Conservation (phyloP, 37 sponge, comb jelly and placozoan species). For the Hexactinellida sp. region DNA sequence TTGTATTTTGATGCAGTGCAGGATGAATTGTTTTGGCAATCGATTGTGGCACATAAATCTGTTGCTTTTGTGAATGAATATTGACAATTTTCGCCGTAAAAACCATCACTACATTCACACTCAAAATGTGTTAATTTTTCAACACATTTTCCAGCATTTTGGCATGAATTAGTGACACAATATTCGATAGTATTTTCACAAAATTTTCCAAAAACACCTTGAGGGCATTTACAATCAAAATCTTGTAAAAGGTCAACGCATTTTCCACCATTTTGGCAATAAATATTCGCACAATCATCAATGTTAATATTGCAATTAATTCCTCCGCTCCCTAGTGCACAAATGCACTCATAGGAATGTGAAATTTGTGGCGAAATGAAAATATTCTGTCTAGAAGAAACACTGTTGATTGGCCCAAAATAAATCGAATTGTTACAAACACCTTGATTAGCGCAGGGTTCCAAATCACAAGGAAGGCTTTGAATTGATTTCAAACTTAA, state of each 20-base stretch:
- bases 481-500: conserved; percentile 19
- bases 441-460: conserved; percentile 35
- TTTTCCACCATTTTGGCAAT: conserved; percentile 32
- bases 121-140: neutral
- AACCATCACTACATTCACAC: conserved; percentile 39
- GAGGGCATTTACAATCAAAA: conserved; percentile 36
- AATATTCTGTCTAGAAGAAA: conserved; percentile 14
- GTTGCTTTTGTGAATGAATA: conserved; percentile 28
- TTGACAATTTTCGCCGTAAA: conserved; percentile 49
- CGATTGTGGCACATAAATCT: conserved; percentile 20
- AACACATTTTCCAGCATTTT: conserved; percentile 32
- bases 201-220: conserved; percentile 33
- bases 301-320: conserved; percentile 33
- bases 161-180: conserved; percentile 36
- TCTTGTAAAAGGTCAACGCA: conserved; percentile 36
- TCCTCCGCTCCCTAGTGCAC: conserved; percentile 40
- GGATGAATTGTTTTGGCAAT: conserved; percentile 33
- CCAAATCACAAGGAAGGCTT: conserved; percentile 31
- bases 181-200: conserved; percentile 32
- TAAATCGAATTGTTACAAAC: conserved; percentile 17
- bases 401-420: neutral
- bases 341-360: conserved; percentile 34
- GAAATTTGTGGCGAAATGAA: conserved; percentile 26
- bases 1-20: conserved; percentile 33
- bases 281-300: conserved; percentile 52